Evolutionary conservation across 2,888 invertebrate species (phyloP), one percentile per base, ranked within the genome.

Genomic region (Calliphora vomitoria): DNA sequence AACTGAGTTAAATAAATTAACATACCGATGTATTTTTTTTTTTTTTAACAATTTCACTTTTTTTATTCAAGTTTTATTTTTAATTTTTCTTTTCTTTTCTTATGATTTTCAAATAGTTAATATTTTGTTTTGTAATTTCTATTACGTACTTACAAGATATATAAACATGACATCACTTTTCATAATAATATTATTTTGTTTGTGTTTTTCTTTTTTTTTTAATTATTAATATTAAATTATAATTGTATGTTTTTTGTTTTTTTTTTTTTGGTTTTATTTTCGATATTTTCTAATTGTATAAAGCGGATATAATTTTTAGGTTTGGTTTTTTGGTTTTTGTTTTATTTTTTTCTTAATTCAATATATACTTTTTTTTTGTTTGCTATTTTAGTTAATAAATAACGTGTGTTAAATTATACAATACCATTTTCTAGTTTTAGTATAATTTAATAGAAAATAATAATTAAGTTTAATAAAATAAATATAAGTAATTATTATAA

Each of bases 81-180:
- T 44, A 58, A 47, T 50, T 64, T 35, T 60, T 15, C 66, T 18
- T 84, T 79, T 72, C 79, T 25, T 41, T 72, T 81, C 35, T 68
- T 81, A 68, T 76, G 72, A n/a, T 55, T 84, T 91, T 92, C 90
- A 91, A 92, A 92, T 91, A 92, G 92, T 91, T 91, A 92, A 90
- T 90, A 86, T 88, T 88, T 80, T 66, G 53, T 87, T 35, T 82
- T 62, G 75, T 86, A 86, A 74, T 86, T 85, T 86, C 68, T 82
- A 88, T 82, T 88, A 88, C 84, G 86, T 86, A 85, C 86, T 90
- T 92, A 92, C 91, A 91, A 87, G 82, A 58, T 85, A 85, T 91
- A 91, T 92, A 91, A 92, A 91, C 92, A 91, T 92, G 92, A 92
- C 92, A 91, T 91, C 91, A 91, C 91, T 89, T 91, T 91, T 91